Evolutionary conservation across 2,113 vertebrate genomes (phyloP), one percentile per base, ranked within the genome.

Genomic region (Brachyhypopomus occidentalis): DNA sequence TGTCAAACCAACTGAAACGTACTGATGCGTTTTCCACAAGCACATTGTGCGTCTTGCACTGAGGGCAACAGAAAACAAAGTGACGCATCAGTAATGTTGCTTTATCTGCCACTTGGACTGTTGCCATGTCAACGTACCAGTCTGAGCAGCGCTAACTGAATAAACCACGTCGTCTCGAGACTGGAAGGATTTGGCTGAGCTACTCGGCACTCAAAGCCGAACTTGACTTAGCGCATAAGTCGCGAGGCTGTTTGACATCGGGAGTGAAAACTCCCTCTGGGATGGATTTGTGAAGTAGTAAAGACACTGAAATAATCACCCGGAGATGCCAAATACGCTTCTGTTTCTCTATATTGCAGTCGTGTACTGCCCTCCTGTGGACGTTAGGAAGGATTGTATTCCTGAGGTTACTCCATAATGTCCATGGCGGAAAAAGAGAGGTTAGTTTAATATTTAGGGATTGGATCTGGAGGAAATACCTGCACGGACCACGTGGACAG

Each of bases 401-500:
- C 41, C 36, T 52, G 45, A 52, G 45, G 45, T 52, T 52, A 41
- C 19, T 27, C 9, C 1, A 5, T 36, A 12, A 19, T 70, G 36
- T 41, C 34, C 6, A 38, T 38, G 34, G n/a, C 5, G 25, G 34
- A 69, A 38, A n/a, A 9, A 69, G 38, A 11, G 66, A 52, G 1
- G 45, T 52, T 25, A 80, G 82, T 83, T 71, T 89, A 88, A 90
- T 87, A 87, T 88, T 90, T 89, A 87, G 86, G 83, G 85, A 72
- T 87, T 91, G 87, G 84, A 88, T 84, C 76, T 88, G 75, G 90
- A 92, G 89, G 91, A 92, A 92, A 91, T 90, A 91, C 87, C 88
- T 87, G 87, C 82, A 52, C 12, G 9, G 84, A 80, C 83, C 86
- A 88, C 84, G 87, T 90, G 80, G 83, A 84, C 73, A 80, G 90